Base-by-base conservation (phyloP, 2,888 invertebrate species). In the Adineta ricciae region DNA sequence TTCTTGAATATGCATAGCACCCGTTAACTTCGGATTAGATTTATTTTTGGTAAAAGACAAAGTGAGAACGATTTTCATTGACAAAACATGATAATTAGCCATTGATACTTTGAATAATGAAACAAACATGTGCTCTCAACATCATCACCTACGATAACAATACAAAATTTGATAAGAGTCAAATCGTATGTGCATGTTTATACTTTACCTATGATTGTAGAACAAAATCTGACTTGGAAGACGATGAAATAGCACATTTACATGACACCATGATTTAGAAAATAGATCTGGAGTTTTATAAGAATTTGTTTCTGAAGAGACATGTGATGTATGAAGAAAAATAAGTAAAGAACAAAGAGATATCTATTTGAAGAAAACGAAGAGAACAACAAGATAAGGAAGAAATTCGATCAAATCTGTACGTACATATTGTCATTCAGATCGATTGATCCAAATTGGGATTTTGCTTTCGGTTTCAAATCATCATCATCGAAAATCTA, bases 141-240 rank as follows among this genome's bases (percentile, higher is more conserved):
- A 64, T 64, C 64, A 64, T 64, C 64, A 64, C 64, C 64, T 64
- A 64, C 16, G 14, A 56, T 9, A 56, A 56, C 0, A 54, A 36
- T 32, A 16, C 32, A 32, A 64, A 19, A 64, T 9, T n/a, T 2
- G 32, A 19, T 27, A 27, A 19, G 46, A 46, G 11, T 46, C 8
- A 11, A 46, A 46, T 46, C n/a, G n/a, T n/a, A n/a, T 46, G 8
- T 46, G 46, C 11, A 46, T 46, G 5, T 11, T 46, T 46, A 8
- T 46, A 32, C 27, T 64, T 64, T 64, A 64, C 64, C 64, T 16
- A 64, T 64, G 64, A 64, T 64, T 64, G 64, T 64, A 64, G 32
- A 64, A 64, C 64, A 36, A 64, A 14, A 64, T 64, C 64, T 64
- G 64, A 64, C 64, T 64, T 64, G 64, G 64, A 64, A 64, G 56